phyloP scores from a whole-genome alignment of 2,797 vertebrate genomes.

The Calcarius lapponicus region DNA sequence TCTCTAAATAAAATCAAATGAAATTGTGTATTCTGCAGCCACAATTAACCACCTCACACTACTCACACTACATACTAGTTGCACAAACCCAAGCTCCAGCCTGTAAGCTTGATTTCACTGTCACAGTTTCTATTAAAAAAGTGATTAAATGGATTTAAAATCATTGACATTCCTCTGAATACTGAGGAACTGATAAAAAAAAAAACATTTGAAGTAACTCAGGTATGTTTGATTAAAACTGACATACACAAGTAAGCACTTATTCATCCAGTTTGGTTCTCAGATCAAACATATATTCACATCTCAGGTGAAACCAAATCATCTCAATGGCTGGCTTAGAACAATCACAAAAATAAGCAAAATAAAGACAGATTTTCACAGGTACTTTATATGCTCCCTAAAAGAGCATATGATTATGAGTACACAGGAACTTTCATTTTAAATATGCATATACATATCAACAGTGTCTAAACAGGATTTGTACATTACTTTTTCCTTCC shows the following conservation, averaged over 20 bases:
- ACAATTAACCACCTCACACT: not conserved
- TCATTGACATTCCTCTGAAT: not conserved
- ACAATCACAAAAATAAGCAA: not conserved
- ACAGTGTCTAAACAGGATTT: not conserved
- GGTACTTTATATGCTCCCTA: not conserved
- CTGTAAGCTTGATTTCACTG: not conserved
- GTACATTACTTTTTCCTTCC: not conserved
- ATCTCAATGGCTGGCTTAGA: not conserved
- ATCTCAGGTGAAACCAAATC: not conserved
- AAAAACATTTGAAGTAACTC: not conserved
- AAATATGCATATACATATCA: not conserved
- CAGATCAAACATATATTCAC: not conserved
- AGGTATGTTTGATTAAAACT: not conserved
- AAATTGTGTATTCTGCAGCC: not conserved
- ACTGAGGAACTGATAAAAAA: not conserved
- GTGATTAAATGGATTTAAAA: not conserved
- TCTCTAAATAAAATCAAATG: not conserved
- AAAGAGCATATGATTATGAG: not conserved
- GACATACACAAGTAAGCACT: not conserved
- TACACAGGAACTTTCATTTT: not conserved
- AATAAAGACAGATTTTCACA: not conserved
- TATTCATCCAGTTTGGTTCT: not conserved
- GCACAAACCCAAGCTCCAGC: not conserved
- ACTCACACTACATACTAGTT: not conserved
- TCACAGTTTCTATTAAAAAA: not conserved